These are phyloP conservation scores for Drosophila suzukii DNA, from an alignment of 1,140 invertebrate genomes.

Conservation along the genomic window DNA sequence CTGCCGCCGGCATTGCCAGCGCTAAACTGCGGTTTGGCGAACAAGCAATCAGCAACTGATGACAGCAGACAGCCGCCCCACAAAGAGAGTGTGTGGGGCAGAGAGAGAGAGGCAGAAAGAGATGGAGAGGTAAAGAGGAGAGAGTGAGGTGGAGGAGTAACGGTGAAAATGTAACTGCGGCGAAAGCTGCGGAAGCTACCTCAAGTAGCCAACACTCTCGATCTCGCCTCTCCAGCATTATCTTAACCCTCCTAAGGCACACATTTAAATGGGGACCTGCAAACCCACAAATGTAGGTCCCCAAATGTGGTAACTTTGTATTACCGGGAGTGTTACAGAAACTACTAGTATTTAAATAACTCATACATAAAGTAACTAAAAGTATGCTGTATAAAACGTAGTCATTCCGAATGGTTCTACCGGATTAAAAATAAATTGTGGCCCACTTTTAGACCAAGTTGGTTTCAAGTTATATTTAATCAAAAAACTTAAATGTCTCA, in stretches of 20 bases:
- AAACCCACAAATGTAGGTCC: too few species aligned
- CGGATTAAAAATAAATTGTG: too few species aligned
- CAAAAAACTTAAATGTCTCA: too few species aligned
- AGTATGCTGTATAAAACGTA: too few species aligned
- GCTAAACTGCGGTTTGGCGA: slow-evolving; percentile 74
- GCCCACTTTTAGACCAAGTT: too few species aligned
- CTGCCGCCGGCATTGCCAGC: slow-evolving; percentile 77
- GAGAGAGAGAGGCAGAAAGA: not conserved
- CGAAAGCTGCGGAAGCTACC: slow-evolving; percentile 19
- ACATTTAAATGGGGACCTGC: not conserved
- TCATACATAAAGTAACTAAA: too few species aligned
- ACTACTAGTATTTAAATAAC: too few species aligned
- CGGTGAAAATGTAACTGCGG: slow-evolving; percentile 23
- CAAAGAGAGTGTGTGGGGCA: slow-evolving; percentile 13
- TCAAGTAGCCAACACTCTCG: slow-evolving; percentile 16
- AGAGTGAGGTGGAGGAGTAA: slow-evolving; percentile 21
- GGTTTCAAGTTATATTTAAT: too few species aligned
- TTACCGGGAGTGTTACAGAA: too few species aligned
- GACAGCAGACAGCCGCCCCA: slow-evolving; percentile 22
- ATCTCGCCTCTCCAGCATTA: slow-evolving; percentile 9
- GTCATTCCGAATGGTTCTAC: too few species aligned
- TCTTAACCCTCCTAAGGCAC: slow-evolving; percentile 7
- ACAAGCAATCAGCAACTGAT: slow-evolving; percentile 75
- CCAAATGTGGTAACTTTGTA: too few species aligned
- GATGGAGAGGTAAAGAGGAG: not conserved